A percentile compares a stretch with the other conserved stretches of the same genome.
Evolutionary conservation across 2,113 vertebrate genomes (phyloP).

Genomic region (Pica pica): DNA sequence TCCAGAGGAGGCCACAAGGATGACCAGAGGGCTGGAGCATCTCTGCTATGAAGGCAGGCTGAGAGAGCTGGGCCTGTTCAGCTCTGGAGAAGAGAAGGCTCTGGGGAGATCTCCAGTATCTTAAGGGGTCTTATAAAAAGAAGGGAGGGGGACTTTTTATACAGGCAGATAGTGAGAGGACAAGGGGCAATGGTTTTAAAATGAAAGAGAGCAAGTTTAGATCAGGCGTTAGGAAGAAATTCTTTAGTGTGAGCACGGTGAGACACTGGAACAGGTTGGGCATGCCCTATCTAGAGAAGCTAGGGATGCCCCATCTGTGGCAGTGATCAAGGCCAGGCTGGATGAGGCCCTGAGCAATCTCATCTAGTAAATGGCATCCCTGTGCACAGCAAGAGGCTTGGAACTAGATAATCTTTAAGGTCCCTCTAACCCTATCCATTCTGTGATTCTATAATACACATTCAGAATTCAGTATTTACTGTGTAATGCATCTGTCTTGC

Average conservation of each 20-base stretch:
- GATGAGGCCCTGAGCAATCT: neutral
- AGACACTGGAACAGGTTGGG: neutral
- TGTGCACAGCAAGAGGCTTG: neutral
- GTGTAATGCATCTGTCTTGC: neutral
- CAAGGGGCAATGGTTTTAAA: neutral
- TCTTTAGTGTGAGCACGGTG: neutral
- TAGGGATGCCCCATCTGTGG: neutral
- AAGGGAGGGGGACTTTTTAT: neutral
- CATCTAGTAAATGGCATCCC: too few species aligned
- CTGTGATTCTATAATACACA: neutral
- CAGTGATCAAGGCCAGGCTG: neutral
- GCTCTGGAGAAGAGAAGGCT: neutral
- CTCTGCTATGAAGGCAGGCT: neutral
- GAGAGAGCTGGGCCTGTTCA: neutral
- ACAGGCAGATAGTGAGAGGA: neutral
- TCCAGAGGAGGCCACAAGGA: neutral
- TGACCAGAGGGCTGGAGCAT: neutral
- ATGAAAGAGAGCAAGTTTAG: neutral
- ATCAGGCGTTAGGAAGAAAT: neutral
- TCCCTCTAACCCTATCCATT: neutral
- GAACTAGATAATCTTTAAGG: neutral
- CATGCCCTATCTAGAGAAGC: neutral
- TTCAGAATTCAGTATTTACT: neutral
- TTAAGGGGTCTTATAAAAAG: neutral
- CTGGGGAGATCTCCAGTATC: neutral